Conservation (phyloP, 35 echinoderm and acorn worm genomes). For the Ophiothrix spiculata region DNA sequence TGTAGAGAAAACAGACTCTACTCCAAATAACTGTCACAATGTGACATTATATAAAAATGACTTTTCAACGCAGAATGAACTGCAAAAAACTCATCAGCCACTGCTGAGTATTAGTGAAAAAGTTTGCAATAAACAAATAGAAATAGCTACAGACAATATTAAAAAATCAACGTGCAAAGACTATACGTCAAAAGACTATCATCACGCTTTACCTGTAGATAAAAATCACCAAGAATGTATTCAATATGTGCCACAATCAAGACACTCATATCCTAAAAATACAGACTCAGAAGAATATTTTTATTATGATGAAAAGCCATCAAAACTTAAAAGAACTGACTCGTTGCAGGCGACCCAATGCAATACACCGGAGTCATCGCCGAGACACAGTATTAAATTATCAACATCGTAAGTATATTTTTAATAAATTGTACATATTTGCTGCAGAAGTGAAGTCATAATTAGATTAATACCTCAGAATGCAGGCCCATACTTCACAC, state of each 20-base stretch:
- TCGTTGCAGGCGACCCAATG: slow-evolving; percentile 76
- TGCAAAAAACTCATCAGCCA: slow-evolving; percentile 45
- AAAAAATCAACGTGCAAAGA: slow-evolving; percentile 75
- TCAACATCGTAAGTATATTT: slow-evolving; percentile 84
- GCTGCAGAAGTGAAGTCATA: no score
- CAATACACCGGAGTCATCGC: slow-evolving; percentile 80
- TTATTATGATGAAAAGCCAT: slow-evolving; percentile 94
- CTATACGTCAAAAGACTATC: slow-evolving; percentile 67
- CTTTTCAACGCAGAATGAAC: slow-evolving; percentile 87
- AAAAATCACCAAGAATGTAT: slow-evolving; percentile 46
- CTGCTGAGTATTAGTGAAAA: slow-evolving; percentile 94
- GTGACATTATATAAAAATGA: slow-evolving; percentile 76
- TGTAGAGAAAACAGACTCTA: slow-evolving; percentile 56
- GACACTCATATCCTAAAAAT: slow-evolving; percentile 82
- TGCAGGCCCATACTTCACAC: no score
- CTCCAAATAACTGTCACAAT: slow-evolving; percentile 79
- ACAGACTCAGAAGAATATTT: slow-evolving; percentile 85
- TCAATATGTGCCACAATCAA: slow-evolving; percentile 72
- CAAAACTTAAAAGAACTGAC: slow-evolving; percentile 88
- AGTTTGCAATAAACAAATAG: slow-evolving; percentile 85
- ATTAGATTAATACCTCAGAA: no score
- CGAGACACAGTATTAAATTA: slow-evolving; percentile 81
- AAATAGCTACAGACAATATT: slow-evolving; percentile 66
- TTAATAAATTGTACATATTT: neutral
- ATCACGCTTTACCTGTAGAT: slow-evolving; percentile 38